A percentile compares a stretch with the other conserved stretches of the same genome.
Evolutionary conservation across 2,797 vertebrate species (phyloP).

Genomic region (Poecilia picta): DNA sequence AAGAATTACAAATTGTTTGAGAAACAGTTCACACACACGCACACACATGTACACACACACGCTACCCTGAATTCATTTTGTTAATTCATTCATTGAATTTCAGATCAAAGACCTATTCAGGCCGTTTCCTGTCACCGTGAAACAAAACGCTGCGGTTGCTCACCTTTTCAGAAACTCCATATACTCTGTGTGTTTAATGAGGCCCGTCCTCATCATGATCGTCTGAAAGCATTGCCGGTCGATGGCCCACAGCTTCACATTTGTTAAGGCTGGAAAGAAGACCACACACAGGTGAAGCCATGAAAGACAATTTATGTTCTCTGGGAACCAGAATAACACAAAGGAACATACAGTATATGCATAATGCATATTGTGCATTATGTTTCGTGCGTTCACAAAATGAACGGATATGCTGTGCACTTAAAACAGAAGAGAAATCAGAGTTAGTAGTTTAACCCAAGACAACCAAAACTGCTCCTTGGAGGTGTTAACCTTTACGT

Average conservation of each 20-base stretch:
- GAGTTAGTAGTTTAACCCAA: conserved; percentile 6
- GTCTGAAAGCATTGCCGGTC: conserved; percentile 85
- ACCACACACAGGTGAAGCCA: conserved; percentile 37
- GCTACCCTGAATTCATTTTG: conserved; percentile 42
- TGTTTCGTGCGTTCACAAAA: conserved; percentile 14
- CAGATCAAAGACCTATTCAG: conserved; percentile 51
- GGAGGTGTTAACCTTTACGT: conserved; percentile 5
- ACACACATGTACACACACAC: neutral
- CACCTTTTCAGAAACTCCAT: conserved; percentile 85
- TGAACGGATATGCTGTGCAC: conserved; percentile 5
- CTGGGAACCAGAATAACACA: conserved; percentile 30
- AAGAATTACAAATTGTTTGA: conserved; percentile 17
- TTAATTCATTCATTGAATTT: conserved; percentile 61
- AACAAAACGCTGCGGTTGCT: conserved; percentile 26
- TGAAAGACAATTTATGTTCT: conserved; percentile 16
- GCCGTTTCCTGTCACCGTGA: conserved; percentile 22
- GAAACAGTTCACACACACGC: conserved; percentile 21
- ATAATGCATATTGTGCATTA: conserved; percentile 5
- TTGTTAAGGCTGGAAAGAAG: conserved; percentile 73
- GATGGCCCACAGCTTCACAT: conserved; percentile 85
- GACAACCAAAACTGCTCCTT: neutral
- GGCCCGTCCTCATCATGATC: conserved; percentile 86
- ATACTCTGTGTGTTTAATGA: conserved; percentile 83
- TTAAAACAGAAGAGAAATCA: conserved; percentile 16
- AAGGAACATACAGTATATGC: conserved; percentile 7